These are phyloP conservation scores for Branchellion lobata DNA, from an alignment of 2,888 invertebrate species.

Conservation along the genomic window DNA sequence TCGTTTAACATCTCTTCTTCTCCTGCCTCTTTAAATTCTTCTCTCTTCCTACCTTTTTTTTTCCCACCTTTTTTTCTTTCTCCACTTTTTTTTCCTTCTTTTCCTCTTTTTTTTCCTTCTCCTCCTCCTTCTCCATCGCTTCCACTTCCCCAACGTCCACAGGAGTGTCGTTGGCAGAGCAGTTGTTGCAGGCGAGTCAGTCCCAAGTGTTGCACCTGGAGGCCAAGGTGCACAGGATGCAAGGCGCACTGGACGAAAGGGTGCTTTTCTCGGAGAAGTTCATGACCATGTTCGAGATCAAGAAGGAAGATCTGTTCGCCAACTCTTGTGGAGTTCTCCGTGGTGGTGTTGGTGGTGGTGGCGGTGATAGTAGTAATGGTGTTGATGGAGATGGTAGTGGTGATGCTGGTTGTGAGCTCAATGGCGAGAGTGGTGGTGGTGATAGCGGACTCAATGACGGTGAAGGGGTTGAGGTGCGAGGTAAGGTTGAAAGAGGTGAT, in stretches of 20 bases:
- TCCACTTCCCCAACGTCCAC: not conserved
- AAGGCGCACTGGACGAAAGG: conserved; percentile 24
- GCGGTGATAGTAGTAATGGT: too few relatives aligned
- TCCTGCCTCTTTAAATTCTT: too few relatives aligned
- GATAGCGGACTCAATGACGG: not conserved
- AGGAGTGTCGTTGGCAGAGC: conserved; percentile 26
- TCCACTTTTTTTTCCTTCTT: too few relatives aligned
- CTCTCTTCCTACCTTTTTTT: too few relatives aligned
- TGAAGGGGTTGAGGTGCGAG: not conserved
- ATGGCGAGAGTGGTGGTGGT: not conserved
- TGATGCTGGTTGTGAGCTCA: too few relatives aligned
- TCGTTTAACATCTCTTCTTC: too few relatives aligned
- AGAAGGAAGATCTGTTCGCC: not conserved
- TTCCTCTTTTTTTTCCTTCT: too few relatives aligned
- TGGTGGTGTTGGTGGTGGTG: too few relatives aligned
- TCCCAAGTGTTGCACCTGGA: conserved; percentile 26
- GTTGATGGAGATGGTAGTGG: too few relatives aligned
- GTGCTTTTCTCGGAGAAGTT: conserved; percentile 19
- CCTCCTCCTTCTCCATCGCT: too few relatives aligned
- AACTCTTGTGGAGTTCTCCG: too few relatives aligned
- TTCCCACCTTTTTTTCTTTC: too few relatives aligned
- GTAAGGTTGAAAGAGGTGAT: not conserved
- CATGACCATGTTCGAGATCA: conserved; percentile 13
- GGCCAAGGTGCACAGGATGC: conserved; percentile 27
- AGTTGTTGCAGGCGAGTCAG: conserved; percentile 37